Base-by-base conservation (phyloP, 2,797 vertebrate species). In the Lagocephalus sceleratus region DNA sequence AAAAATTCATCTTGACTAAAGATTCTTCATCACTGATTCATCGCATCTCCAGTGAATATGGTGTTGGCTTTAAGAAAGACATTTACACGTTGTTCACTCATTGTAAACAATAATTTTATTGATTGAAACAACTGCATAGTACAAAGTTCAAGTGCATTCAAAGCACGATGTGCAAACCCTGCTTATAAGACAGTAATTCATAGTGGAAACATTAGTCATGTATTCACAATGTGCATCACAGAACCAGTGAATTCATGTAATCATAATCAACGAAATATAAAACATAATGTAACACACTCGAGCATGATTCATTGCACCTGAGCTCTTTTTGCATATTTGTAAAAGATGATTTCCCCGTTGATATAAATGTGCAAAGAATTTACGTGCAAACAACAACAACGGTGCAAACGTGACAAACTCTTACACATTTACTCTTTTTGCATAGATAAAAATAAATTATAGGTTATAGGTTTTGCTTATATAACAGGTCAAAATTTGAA, bases 91-190 rank as follows among this genome's bases (percentile, higher is more conserved):
- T 60, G 49, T 73, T 72, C 63, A 79, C 71, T 82, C 65, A 75
- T 41, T 86, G 84, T 85, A 85, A 87, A 87, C 83, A 57, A 48
- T 57, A 70, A 40, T 67, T 87, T 87, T 84, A 88, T 88, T 88
- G 73, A 83, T 80, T 74, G 4, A 78, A 73, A 75, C 26, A 51
- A 45, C 79, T 82, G 77, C 79, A 82, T 84, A 81, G 79, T 54
- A 75, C 56, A 68, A 51, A 65, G 9, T 73, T 38, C 15, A 17
- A 69, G 38, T 42, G 42, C 41, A 51, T 54, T n/a, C 38, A 58
- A 44, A 57, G 40, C 41, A 44, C 14, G 32, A 12, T 21, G 78
- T 85, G 79, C 79, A 86, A 86, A 82, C 48, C 26, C 6, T 56
- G 66, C 73, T 51, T 50, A 5, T 26, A 20, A 35, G 25, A 68